Evolutionary conservation across 2,797 vertebrate genomes (phyloP).

Genomic region (Oryzias sinensis): DNA sequence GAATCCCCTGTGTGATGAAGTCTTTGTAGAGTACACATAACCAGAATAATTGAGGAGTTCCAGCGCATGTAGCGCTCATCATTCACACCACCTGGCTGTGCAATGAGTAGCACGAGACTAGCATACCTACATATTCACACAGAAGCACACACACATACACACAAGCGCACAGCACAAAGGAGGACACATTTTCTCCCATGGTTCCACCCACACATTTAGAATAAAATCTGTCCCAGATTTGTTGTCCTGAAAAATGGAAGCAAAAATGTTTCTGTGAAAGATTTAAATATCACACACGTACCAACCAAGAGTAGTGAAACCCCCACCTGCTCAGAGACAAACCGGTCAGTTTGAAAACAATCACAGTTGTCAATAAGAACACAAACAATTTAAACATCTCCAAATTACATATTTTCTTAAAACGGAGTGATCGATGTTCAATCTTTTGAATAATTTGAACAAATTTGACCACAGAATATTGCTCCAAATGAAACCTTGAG

Average conservation of each 20-base stretch:
- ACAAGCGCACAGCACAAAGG: conserved; percentile 21
- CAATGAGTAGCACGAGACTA: conserved; percentile 37
- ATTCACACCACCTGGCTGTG: conserved; percentile 48
- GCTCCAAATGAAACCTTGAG: too few relatives aligned
- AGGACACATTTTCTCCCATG: conserved; percentile 48
- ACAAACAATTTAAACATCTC: too few relatives aligned
- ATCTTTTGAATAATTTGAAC: too few relatives aligned
- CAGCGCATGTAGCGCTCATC: conserved; percentile 65
- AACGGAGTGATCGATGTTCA: too few relatives aligned
- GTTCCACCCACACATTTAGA: conserved; percentile 51
- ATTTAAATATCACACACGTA: conserved; percentile 37
- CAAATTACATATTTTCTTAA: too few relatives aligned
- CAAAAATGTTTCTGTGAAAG: conserved; percentile 26
- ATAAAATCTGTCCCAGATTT: conserved; percentile 60
- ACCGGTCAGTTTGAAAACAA: too few relatives aligned
- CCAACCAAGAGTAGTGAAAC: conserved; percentile 32
- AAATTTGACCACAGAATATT: too few relatives aligned
- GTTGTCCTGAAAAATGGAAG: conserved; percentile 32
- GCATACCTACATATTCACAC: conserved; percentile 13
- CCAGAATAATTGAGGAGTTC: conserved; percentile 81
- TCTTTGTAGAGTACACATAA: conserved; percentile 82
- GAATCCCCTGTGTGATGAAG: conserved; percentile 82
- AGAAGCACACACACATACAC: conserved; percentile 6
- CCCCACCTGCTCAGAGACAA: conserved; percentile 7
- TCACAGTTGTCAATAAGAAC: too few relatives aligned